These are phyloP conservation scores for Capitella teleta DNA, from an alignment of 1,140 invertebrate genomes.

Conservation along the genomic window DNA sequence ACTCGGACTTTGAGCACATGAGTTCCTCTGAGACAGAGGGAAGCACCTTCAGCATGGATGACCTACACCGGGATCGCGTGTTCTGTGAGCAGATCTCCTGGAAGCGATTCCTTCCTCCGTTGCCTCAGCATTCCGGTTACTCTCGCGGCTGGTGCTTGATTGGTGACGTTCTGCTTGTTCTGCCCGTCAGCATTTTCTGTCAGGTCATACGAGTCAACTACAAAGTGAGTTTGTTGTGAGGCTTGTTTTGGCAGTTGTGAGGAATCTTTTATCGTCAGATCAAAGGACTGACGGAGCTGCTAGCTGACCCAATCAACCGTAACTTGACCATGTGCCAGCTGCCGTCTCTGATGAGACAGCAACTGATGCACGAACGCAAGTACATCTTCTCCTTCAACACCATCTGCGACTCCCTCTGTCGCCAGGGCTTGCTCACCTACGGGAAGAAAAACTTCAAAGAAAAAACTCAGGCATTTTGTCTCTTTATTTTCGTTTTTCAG, in stretches of 20 bases:
- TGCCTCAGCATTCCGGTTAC: conserved; percentile 39
- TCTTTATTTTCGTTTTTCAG: conserved; percentile 44
- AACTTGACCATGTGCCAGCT: conserved; percentile 51
- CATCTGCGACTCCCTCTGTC: conserved; percentile 48
- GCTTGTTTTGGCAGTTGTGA: background rate
- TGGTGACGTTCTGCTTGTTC: conserved; percentile 56
- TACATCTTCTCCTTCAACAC: conserved; percentile 56
- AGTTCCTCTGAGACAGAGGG: too few species aligned
- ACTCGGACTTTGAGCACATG: too few species aligned
- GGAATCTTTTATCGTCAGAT: conserved; percentile 15
- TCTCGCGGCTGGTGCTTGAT: conserved; percentile 62
- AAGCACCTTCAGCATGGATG: too few species aligned
- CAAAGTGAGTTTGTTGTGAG: conserved; percentile 33
- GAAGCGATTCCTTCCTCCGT: too few species aligned
- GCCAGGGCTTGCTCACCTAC: conserved; percentile 60
- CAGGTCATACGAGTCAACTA: conserved; percentile 54
- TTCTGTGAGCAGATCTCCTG: too few species aligned
- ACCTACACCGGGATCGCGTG: too few species aligned
- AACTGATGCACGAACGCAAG: conserved; percentile 48
- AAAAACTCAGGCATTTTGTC: conserved; percentile 51
- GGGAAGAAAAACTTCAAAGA: conserved; percentile 55
- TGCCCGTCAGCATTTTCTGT: conserved; percentile 62
- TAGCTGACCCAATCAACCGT: conserved; percentile 57
- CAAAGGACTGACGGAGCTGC: conserved; percentile 47
- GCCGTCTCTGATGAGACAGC: conserved; percentile 42